Evolutionary conservation across 2,797 vertebrate species (phyloP), one percentile per base, ranked within the genome.

Genomic region (Numenius phaeopus): DNA sequence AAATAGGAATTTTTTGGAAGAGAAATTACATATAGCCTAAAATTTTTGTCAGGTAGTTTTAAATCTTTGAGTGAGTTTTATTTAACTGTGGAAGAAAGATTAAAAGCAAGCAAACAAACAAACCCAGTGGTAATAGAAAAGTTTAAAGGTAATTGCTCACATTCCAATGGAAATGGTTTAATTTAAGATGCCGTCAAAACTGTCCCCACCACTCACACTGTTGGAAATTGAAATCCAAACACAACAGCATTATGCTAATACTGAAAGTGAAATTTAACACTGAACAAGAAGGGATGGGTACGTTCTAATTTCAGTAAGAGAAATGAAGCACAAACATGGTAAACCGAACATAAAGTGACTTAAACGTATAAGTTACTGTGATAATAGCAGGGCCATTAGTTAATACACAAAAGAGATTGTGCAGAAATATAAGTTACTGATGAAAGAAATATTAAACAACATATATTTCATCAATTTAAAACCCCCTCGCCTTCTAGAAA

Each of bases 171-270:
- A 83, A 94, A 85, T n/a, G 1, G 17, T 50, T 80, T 94, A 32
- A 90, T 95, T 86, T 89, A 75, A 64, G 50, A 69, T 80, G 27
- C 55, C 55, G 70, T 92, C 82, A 87, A 91, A 92, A 47, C 19
- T 50, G 26, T 61, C 11, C 7, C 3, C 6, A 67, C 30, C 32
- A 62, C 42, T 79, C n/a, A 87, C 30, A 3, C 19, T 59, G 2
- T 9, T 71, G 54, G 54, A 92, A 87, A 76, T 32, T 19, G 11
- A 88, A 94, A 86, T 73, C 30, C 47, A 89, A 87, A 73, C 57
- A 89, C 21, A 83, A 64, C 19, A 76, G 22, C 5, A 73, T 66
- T 70, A 66, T 37, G 14, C 10, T 77, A 93, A 83, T 89, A 70
- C 29, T 58, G 9, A 15, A 67, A 75, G 30, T 66, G 24, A 89